These are phyloP conservation scores for Pocillopora meandrina DNA, from an alignment of 92 coral and sea anemone genomes.

Conservation along the genomic window DNA sequence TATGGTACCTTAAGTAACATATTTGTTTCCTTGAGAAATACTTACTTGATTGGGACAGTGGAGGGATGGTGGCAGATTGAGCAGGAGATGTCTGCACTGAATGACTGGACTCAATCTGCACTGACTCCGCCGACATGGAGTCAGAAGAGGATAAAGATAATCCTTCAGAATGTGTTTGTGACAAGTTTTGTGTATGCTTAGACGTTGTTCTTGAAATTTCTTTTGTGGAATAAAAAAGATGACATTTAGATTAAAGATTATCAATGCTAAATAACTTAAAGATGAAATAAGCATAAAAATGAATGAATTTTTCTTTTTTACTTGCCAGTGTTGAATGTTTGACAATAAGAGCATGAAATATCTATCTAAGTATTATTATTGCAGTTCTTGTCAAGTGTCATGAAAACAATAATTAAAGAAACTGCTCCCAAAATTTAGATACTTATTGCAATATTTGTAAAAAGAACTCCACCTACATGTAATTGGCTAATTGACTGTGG, in stretches of 20 bases:
- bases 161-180: slow-evolving; percentile 17
- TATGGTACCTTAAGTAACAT: slow-evolving; percentile 13
- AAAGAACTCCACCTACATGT: slow-evolving; percentile 4
- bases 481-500: slow-evolving; percentile 19
- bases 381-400: slow-evolving; percentile 17
- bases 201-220: not conserved
- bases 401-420: slow-evolving; percentile 16
- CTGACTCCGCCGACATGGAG: slow-evolving; percentile 22
- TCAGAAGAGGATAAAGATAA: too few species aligned
- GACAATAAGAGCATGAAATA: slow-evolving; percentile 5
- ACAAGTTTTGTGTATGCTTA: not conserved
- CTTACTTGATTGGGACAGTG: slow-evolving; percentile 19
- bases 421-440: slow-evolving; percentile 14
- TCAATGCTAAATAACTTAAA: slow-evolving; percentile 16
- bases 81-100: not conserved
- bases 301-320: not conserved
- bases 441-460: slow-evolving; percentile 7
- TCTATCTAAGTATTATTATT: not conserved
- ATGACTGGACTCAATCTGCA: slow-evolving; percentile 29
- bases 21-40: slow-evolving; percentile 17
- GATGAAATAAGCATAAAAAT: slow-evolving; percentile 18
- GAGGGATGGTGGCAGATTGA: slow-evolving; percentile 18
- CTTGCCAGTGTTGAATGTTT: slow-evolving; percentile 8
- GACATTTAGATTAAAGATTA: slow-evolving; percentile 17
- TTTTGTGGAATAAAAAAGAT: not conserved